phyloP scores from a whole-genome alignment of 2,888 invertebrate species.

The Folsomia candida region DNA sequence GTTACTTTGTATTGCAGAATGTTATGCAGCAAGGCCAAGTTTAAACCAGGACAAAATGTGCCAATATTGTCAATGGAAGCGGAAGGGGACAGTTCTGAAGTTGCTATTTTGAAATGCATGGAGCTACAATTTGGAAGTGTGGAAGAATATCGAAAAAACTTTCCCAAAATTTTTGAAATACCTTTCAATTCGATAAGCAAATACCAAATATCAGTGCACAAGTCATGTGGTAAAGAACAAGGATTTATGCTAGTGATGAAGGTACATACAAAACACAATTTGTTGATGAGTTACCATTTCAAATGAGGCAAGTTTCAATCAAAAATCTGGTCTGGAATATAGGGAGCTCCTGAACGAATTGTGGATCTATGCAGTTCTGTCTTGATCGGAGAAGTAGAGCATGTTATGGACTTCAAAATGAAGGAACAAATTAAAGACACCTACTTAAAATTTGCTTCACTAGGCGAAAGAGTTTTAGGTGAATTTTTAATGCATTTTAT shows the following conservation, averaged over 20 bases:
- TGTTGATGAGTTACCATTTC: neutral
- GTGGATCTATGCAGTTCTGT: constrained; percentile 12
- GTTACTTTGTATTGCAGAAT: too few relatives aligned
- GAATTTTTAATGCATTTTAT: too few relatives aligned
- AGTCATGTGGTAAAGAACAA: neutral
- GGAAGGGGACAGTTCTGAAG: constrained; percentile 28
- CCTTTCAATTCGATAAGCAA: constrained; percentile 39
- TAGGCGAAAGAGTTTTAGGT: constrained; percentile 24
- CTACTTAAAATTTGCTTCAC: constrained; percentile 6
- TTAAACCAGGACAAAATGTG: constrained; percentile 25
- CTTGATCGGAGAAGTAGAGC: constrained; percentile 13
- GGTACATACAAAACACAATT: neutral
- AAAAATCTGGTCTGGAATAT: neutral
- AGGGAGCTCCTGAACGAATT: constrained; percentile 26
- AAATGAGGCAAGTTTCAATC: too few relatives aligned
- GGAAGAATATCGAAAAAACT: constrained; percentile 23
- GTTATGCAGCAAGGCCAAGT: constrained; percentile 30
- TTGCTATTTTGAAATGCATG: constrained; percentile 31
- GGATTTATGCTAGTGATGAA: neutral
- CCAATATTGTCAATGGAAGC: neutral
- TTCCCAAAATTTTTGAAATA: constrained; percentile 34
- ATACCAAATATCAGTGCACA: constrained; percentile 38
- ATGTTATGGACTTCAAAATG: neutral
- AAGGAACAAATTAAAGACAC: constrained; percentile 7
- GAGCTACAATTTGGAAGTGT: constrained; percentile 29